A percentile compares a stretch with the other conserved stretches of the same genome.
These are phyloP conservation scores for Acrocera orbiculus DNA, from an alignment of 2,888 invertebrate species.

Conservation along the genomic window DNA sequence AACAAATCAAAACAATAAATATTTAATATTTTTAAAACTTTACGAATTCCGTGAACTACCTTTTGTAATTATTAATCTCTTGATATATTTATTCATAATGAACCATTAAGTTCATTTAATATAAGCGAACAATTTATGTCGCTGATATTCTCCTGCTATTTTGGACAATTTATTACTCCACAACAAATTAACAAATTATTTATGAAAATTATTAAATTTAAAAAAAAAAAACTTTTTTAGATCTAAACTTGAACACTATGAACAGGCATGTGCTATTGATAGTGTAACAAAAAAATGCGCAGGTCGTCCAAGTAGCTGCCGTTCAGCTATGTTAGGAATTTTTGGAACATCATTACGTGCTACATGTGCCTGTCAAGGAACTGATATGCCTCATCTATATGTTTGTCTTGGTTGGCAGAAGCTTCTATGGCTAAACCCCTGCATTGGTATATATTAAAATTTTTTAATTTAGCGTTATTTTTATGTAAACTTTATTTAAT, in stretches of 20 bases:
- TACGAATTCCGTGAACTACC: no score
- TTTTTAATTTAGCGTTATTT: no score
- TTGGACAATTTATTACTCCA: background rate
- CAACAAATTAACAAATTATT: no score
- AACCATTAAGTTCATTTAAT: no score
- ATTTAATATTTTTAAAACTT: no score
- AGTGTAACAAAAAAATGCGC: slow-evolving; percentile 79
- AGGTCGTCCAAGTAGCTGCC: slow-evolving; percentile 67
- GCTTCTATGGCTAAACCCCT: slow-evolving; percentile 79
- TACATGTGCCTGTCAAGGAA: slow-evolving; percentile 74
- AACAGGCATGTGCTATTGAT: slow-evolving; percentile 82
- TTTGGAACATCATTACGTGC: slow-evolving; percentile 77
- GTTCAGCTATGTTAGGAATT: slow-evolving; percentile 70
- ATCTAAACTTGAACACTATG: slow-evolving; percentile 66
- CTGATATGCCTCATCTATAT: slow-evolving; percentile 67
- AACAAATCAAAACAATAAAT: no score
- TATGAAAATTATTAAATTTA: slow-evolving; percentile 5
- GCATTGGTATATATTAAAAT: slow-evolving; percentile 65
- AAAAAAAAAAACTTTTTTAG: no score
- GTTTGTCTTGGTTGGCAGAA: slow-evolving; percentile 83
- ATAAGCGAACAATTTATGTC: no score
- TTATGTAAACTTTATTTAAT: slow-evolving; percentile 7
- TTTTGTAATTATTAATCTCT: no score
- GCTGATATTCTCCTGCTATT: background rate
- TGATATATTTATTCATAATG: no score